These are phyloP conservation scores for Gonocerus acuteangulatus DNA, from an alignment of 2,888 invertebrate species.

Conservation along the genomic window DNA sequence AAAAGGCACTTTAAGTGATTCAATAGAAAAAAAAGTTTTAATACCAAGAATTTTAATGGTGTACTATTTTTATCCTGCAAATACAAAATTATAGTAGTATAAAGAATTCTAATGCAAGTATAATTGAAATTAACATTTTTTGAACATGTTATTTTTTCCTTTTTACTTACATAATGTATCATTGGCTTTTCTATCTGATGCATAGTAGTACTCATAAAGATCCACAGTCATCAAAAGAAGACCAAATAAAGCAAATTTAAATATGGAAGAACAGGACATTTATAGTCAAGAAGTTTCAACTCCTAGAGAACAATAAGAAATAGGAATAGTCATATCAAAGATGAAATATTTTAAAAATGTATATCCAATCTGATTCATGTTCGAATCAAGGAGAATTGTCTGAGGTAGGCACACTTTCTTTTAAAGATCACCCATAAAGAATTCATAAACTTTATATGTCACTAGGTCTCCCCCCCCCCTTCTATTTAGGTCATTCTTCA, in stretches of 20 bases:
- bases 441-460: constrained; percentile 11
- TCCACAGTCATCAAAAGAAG: not conserved
- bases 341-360: constrained; percentile 20
- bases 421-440: constrained; percentile 17
- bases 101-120: too few relatives aligned
- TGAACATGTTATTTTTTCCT: too few relatives aligned
- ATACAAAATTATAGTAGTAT: too few relatives aligned
- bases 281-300: too few relatives aligned
- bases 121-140: too few relatives aligned
- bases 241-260: not conserved
- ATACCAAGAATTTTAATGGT: too few relatives aligned
- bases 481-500: too few relatives aligned
- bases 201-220: constrained; percentile 17
- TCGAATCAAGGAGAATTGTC: not conserved
- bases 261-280: not conserved
- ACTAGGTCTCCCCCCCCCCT: constrained; percentile 10
- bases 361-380: constrained; percentile 20
- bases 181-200: constrained; percentile 5
- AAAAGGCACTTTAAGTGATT: too few relatives aligned
- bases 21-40: too few relatives aligned
- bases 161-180: constrained; percentile 20
- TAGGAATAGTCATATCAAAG: not conserved
- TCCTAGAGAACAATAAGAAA: too few relatives aligned
- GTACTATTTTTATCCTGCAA: too few relatives aligned
- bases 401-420: not conserved